These are phyloP conservation scores for Ameiurus melas DNA, from an alignment of 2,113 vertebrate genomes.

Conservation along the genomic window DNA sequence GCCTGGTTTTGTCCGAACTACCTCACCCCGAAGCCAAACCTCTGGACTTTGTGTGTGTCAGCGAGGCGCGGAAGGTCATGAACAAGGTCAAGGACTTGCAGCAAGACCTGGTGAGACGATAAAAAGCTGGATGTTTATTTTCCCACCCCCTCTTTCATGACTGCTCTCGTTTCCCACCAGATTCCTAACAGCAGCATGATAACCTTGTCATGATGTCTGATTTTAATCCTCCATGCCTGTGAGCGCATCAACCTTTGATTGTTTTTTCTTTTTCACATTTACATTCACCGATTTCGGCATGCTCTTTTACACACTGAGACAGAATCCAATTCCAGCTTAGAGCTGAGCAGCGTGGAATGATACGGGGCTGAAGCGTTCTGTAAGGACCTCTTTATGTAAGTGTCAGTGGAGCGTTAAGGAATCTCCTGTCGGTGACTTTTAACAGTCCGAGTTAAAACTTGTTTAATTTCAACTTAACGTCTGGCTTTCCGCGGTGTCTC, in stretches of 20 bases:
- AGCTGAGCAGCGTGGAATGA: not conserved
- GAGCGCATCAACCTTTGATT: not conserved
- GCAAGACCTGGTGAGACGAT: slow-evolving; percentile 60
- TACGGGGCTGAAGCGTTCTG: not conserved
- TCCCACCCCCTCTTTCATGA: too few species aligned
- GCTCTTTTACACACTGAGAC: not conserved
- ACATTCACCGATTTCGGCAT: not conserved
- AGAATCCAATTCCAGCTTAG: not conserved
- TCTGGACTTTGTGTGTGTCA: slow-evolving; percentile 66
- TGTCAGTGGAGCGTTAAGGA: not conserved
- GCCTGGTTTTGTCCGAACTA: slow-evolving; percentile 62
- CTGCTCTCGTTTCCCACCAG: not conserved
- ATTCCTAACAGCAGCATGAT: not conserved
- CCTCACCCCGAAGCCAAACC: slow-evolving; percentile 60
- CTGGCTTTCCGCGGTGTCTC: not conserved
- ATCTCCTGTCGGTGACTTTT: not conserved
- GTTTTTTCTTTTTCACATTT: not conserved
- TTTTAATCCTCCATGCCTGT: not conserved
- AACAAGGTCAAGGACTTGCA: slow-evolving; percentile 64
- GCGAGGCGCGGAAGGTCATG: slow-evolving; percentile 59
- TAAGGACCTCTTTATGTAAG: not conserved
- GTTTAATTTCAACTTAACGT: not conserved
- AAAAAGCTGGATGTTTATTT: too few species aligned
- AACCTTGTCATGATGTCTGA: not conserved
- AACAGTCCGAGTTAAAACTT: not conserved